Evolutionary conservation across 2,888 invertebrate genomes (phyloP).

Genomic region (Philonicus albiceps): DNA sequence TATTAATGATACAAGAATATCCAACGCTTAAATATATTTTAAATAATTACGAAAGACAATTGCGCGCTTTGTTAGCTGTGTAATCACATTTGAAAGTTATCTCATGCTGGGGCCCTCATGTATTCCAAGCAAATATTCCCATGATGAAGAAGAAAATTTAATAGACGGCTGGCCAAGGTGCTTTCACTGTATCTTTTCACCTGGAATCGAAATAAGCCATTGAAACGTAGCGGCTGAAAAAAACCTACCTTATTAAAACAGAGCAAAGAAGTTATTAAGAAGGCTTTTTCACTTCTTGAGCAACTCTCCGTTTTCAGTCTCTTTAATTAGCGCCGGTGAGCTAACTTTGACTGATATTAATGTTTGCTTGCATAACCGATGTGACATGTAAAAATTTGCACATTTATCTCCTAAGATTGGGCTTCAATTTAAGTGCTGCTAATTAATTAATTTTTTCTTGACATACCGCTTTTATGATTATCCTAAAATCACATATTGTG

Average conservation of each 20-base stretch:
- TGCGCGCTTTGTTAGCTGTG: background rate
- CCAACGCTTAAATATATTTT: background rate
- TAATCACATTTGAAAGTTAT: constrained; percentile 13
- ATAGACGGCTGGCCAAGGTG: background rate
- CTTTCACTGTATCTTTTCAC: constrained; percentile 1
- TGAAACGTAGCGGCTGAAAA: background rate
- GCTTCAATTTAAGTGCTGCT: background rate
- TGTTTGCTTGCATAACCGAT: background rate
- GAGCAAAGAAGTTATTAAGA: background rate
- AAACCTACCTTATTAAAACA: background rate
- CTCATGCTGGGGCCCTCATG: constrained; percentile 11
- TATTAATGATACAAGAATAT: background rate
- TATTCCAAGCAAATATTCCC: background rate
- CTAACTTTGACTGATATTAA: background rate
- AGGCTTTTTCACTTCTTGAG: background rate
- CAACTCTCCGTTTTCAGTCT: background rate
- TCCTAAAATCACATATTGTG: no score
- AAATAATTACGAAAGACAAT: background rate
- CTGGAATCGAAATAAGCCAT: background rate
- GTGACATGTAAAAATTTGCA: background rate
- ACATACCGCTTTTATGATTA: background rate
- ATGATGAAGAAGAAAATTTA: background rate
- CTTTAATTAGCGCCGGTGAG: background rate
- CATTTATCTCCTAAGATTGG: background rate
- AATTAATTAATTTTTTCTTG: background rate